Base-by-base conservation (phyloP, 2,888 invertebrate species). In the Hanleya hanleyi region DNA sequence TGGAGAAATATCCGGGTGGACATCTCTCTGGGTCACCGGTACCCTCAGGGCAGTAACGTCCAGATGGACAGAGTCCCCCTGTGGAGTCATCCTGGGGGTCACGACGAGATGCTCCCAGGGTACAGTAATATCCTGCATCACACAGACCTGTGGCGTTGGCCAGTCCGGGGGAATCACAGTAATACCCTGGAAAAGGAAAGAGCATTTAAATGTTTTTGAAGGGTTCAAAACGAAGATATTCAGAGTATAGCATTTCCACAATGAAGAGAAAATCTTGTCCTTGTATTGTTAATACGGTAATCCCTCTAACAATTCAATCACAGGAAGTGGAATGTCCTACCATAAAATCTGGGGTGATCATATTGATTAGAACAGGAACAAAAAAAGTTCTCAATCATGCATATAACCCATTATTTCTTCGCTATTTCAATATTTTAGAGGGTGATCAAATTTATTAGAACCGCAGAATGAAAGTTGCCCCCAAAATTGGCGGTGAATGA, bases 81-180 rank as follows among this genome's bases (percentile, higher is more conserved):
- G 88, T 88, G n/a, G 75, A 73, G 57, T 84, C 86, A 77, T 85
- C 83, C 47, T 83, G 81, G 36, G 87, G 83, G 67, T 83, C 82
- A n/a, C 86, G 76, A 70, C 80, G 62, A 7, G 73, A 73, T 0
- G 89, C 87, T 4, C 80, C 82, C 9, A 76, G 73, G 6, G 83
- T 83, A 72, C 89, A 89, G 78, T 83, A 89, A 76, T 85, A 87
- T 1, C 89, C 89, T 15, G 85, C 84, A 33, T 57, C 67, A 78
- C 89, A 89, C 15, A 78, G 75, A 6, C 83, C 88, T n/a, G 86
- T 81, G 15, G 81, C 86, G 57, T 76, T 80, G 47, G 79, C 71
- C n/a, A 88, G 81, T 1, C 84, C 88, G 51, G 71, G 72, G 47
- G 67, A 70, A 5, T 80, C 82, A 77, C 89, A 89, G 76, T 86